Evolutionary conservation across 2,113 vertebrate species (phyloP), one percentile per base, ranked within the genome.

Genomic region (Periophthalmodon schlosseri): DNA sequence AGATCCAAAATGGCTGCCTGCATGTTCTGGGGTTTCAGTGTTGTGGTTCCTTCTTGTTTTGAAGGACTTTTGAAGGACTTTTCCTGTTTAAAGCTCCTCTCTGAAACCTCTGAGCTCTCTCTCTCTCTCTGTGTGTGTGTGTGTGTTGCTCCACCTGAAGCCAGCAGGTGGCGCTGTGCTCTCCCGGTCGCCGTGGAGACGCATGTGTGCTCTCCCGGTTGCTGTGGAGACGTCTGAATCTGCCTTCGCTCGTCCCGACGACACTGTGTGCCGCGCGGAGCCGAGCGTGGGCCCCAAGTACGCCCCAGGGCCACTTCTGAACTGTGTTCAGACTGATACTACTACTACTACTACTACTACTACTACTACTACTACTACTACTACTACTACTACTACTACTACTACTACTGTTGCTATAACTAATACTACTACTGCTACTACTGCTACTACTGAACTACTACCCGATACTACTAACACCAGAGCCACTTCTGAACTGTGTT

Each of bases 241-340:
- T 88, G 93, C 95, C 74, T 97, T 95, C 96, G 93, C 93, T 92
- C 95, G 94, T 93, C 96, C 91, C 79, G 85, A 94, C 67, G 94
- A 93, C 97, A 99, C 97, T 4, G 54, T 99, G 97, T 99, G 97
- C 95, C 90, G 92, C 94, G 74, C 60, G 76, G 78, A 94, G 93
- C 92, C 92, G 90, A 92, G 89, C 86, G 95, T 95, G 96, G 96
- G 95, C 95, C 95, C 92, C 95, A 93, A 94, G 96, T 96, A 98
- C 97, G 97, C 97, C 97, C 95, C 95, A 97, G 86, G 92, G 94
- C 96, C 96, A 96, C 95, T 95, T 99, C 97, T 99, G 97, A 98
- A 99, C 97, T 95, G 81, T 99, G 97, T 99, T 98, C 97, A 99
- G 97, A 16, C 49, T 4, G 4, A 50, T 16, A 50, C 47, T 16